A percentile compares a stretch with the other conserved stretches of the same genome.
Conservation (phyloP, 2,113 vertebrate species). For the Cercocebus atys region DNA sequence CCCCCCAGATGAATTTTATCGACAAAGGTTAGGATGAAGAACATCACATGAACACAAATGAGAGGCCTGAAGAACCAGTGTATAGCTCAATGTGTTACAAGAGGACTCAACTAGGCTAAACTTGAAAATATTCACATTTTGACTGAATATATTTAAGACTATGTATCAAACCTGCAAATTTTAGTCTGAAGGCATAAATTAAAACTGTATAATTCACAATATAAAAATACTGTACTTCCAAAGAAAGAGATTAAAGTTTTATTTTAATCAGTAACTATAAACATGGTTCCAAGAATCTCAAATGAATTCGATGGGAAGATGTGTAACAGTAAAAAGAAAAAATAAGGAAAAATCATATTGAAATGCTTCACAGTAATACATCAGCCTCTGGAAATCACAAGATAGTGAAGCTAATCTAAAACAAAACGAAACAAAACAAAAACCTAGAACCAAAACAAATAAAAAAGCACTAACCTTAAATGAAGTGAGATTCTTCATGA, state of each 20-base stretch:
- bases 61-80: not conserved
- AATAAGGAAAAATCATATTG: not conserved
- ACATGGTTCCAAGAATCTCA: not conserved
- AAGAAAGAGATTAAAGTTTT: conserved; percentile 21
- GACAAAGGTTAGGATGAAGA: not conserved
- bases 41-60: not conserved
- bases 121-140: not conserved
- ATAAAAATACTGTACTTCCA: not conserved
- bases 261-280: conserved; percentile 7
- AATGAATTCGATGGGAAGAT: not conserved
- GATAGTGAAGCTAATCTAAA: not conserved
- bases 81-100: not conserved
- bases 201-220: not conserved
- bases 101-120: not conserved
- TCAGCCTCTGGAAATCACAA: not conserved
- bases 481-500: not conserved
- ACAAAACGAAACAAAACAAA: not conserved
- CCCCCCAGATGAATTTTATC: not conserved
- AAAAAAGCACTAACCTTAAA: not conserved
- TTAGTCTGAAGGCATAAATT: not conserved
- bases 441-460: not conserved
- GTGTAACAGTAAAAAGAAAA: not conserved
- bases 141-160: not conserved
- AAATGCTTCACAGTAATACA: not conserved
- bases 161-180: not conserved